Evolutionary conservation across 2,113 vertebrate species (phyloP).

Genomic region (Odontesthes bonariensis): DNA sequence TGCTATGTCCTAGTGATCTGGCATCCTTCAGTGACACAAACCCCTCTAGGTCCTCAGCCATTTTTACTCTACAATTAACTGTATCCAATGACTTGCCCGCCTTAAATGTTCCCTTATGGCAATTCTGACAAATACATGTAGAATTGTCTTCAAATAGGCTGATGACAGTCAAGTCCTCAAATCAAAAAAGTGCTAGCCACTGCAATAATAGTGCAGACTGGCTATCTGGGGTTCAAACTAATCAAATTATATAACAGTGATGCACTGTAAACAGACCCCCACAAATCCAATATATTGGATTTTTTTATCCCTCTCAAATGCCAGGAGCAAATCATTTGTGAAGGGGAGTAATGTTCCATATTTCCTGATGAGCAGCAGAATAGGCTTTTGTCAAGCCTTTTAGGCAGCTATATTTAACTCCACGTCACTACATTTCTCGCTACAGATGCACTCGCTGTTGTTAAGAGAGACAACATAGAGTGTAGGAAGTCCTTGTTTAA

Average conservation of each 20-base stretch:
- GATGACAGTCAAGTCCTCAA: conserved; percentile 45
- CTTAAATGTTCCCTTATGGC: conserved; percentile 30
- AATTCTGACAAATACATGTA: conserved; percentile 42
- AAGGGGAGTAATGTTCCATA: conserved; percentile 73
- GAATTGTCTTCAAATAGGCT: conserved; percentile 45
- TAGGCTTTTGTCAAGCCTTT: conserved; percentile 70
- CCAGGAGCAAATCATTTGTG: conserved; percentile 72
- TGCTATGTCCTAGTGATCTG: conserved; percentile 40
- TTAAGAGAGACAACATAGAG: conserved; percentile 39
- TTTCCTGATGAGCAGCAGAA: conserved; percentile 73
- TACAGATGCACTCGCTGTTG: conserved; percentile 46
- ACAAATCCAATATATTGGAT: conserved; percentile 74
- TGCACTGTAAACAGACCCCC: conserved; percentile 66
- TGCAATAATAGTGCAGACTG: conserved; percentile 26
- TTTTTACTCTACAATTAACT: conserved; percentile 37
- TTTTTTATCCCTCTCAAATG: conserved; percentile 72
- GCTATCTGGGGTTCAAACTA: conserved; percentile 46
- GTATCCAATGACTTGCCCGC: conserved; percentile 12
- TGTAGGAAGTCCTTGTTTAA: conserved; percentile 28
- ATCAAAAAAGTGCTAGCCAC: conserved; percentile 54
- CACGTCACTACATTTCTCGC: conserved; percentile 40
- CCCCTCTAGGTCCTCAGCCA: conserved; percentile 27
- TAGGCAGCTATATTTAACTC: conserved; percentile 72
- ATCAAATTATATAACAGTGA: conserved; percentile 67
- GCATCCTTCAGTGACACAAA: conserved; percentile 34